Percentiles rank a stretch among this genome's conserved stretches.
These are phyloP conservation scores for Formica selysi DNA, from an alignment of 1,140 invertebrate genomes.

Conservation along the genomic window DNA sequence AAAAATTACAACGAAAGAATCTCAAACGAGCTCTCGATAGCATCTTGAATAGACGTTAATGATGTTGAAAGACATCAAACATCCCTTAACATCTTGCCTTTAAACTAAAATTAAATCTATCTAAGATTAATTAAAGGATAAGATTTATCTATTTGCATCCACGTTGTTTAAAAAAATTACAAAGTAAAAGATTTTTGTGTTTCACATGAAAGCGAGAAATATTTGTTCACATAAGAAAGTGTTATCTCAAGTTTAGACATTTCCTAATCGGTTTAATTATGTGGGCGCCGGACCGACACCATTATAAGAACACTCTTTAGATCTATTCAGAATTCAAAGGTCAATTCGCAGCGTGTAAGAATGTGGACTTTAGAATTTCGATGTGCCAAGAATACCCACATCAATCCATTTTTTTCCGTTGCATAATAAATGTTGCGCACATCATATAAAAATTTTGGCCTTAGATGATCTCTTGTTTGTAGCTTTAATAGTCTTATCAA, in stretches of 20 bases:
- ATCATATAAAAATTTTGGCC: not conserved
- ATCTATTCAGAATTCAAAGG: constrained; percentile 6
- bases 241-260: not conserved
- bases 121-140: too few species aligned
- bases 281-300: not conserved
- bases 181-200: not conserved
- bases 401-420: not conserved
- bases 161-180: too few species aligned
- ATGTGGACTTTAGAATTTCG: not conserved
- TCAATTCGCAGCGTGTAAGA: not conserved
- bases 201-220: not conserved
- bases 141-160: too few species aligned
- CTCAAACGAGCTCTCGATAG: not conserved
- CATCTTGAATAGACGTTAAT: not conserved
- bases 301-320: not conserved
- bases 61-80: constrained; percentile 1
- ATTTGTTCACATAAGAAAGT: not conserved
- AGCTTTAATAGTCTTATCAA: not conserved
- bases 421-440: not conserved
- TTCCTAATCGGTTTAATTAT: constrained; percentile 4
- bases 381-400: not conserved
- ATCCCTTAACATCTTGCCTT: constrained; percentile 2
- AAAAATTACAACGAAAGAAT: not conserved
- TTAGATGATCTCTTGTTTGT: not conserved
- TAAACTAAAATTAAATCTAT: too few species aligned